These are phyloP conservation scores for Phrynosoma blainvillii DNA, from an alignment of 2,113 vertebrate species.

Conservation along the genomic window DNA sequence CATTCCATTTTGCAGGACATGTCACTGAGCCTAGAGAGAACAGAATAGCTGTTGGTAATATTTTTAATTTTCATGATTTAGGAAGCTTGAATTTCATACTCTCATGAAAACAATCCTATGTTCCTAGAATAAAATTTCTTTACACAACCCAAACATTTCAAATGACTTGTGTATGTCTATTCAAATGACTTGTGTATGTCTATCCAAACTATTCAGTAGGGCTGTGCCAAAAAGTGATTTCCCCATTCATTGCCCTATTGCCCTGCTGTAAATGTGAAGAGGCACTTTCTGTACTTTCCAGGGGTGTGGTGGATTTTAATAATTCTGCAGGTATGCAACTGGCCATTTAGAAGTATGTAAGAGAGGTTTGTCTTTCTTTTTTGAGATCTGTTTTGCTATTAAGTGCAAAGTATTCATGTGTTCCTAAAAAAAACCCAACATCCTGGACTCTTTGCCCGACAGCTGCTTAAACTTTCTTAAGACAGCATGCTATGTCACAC, in stretches of 20 bases:
- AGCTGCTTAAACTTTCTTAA: no score
- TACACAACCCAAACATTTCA: background rate
- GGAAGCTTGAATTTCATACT: background rate
- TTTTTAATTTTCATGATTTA: background rate
- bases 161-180: background rate
- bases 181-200: no score
- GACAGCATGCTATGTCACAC: no score
- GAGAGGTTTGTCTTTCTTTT: background rate
- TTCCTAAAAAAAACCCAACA: no score
- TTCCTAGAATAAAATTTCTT: background rate
- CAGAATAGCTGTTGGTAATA: accelerated
- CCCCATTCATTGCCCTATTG: background rate
- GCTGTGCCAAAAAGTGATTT: background rate
- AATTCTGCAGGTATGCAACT: background rate
- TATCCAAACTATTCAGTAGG: background rate
- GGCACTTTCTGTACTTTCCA: background rate
- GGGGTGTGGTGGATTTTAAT: background rate
- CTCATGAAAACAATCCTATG: background rate
- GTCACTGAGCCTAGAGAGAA: constrained; percentile 82
- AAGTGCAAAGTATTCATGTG: no score
- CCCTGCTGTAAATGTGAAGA: background rate
- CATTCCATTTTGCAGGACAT: constrained; percentile 86
- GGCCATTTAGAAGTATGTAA: background rate
- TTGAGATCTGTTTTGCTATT: background rate
- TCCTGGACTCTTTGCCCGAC: no score